Conservation (phyloP, 2,888 invertebrate species). For the Neoaliturus tenellus region DNA sequence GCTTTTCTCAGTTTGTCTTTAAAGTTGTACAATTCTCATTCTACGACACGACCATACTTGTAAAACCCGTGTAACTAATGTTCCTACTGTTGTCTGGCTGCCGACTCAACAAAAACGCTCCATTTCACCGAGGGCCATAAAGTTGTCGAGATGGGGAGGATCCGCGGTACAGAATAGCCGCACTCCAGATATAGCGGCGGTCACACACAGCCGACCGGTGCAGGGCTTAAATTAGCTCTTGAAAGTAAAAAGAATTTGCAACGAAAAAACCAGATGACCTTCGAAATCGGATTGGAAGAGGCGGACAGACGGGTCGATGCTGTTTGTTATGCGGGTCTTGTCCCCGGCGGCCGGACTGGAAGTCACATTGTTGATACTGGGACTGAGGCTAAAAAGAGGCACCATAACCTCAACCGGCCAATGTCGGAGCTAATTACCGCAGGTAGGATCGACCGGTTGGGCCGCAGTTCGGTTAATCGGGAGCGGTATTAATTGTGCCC, state of each 20-base stretch:
- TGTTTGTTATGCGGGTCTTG: conserved; percentile 12
- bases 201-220: neutral
- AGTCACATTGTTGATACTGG: too few species aligned
- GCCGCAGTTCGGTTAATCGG: too few species aligned
- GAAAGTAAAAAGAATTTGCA: conserved; percentile 11
- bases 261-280: conserved; percentile 21
- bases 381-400: too few species aligned
- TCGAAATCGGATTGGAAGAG: conserved; percentile 14
- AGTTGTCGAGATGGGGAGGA: neutral
- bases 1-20: too few species aligned
- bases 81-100: neutral
- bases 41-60: neutral
- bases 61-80: conserved; percentile 1
- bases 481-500: too few species aligned
- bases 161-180: neutral
- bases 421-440: too few species aligned
- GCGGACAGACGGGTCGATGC: neutral
- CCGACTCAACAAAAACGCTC: neutral
- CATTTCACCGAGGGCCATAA: neutral
- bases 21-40: too few species aligned
- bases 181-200: neutral
- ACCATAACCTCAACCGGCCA: too few species aligned
- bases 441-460: too few species aligned
- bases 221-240: neutral
- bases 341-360: neutral